phyloP scores from a whole-genome alignment of 2,113 vertebrate genomes.

The Plectropomus leopardus region DNA sequence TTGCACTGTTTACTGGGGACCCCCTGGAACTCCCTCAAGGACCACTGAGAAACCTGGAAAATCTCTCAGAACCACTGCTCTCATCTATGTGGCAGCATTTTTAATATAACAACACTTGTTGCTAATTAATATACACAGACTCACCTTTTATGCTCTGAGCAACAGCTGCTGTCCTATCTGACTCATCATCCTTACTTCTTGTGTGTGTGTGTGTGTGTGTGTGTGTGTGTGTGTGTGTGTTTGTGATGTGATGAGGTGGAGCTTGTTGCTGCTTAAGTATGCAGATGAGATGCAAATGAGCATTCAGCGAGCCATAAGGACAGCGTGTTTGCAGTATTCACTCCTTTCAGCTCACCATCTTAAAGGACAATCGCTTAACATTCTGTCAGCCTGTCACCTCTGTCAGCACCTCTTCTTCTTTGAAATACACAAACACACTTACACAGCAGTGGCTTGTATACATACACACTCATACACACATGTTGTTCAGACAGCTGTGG shows the following conservation, averaged over 20 bases:
- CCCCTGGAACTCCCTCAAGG: background rate
- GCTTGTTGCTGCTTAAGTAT: slow-evolving; percentile 43
- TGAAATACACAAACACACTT: slow-evolving; percentile 10
- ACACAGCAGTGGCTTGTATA: background rate
- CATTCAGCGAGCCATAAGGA: slow-evolving; percentile 29
- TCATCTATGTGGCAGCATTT: background rate
- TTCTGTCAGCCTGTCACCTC: slow-evolving; percentile 39
- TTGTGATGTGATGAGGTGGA: slow-evolving; percentile 31
- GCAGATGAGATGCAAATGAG: slow-evolving; percentile 71
- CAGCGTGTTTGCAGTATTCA: slow-evolving; percentile 25
- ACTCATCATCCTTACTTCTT: slow-evolving; percentile 8
- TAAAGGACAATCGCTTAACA: slow-evolving; percentile 53
- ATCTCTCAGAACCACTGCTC: too few species aligned
- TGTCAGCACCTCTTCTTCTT: slow-evolving; percentile 1
- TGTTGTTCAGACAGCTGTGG: slow-evolving; percentile 20
- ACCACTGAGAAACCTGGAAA: too few species aligned
- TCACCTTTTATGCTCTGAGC: slow-evolving; percentile 28
- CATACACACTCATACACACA: background rate
- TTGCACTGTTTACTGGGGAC: background rate
- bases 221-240: slow-evolving; percentile 17
- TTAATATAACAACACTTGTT: slow-evolving; percentile 14
- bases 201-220: slow-evolving; percentile 24
- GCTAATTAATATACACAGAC: slow-evolving; percentile 24
- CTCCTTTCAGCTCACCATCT: slow-evolving; percentile 26
- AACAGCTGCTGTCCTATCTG: slow-evolving; percentile 28